A percentile compares a stretch with the other conserved stretches of the same genome.
Evolutionary conservation across 2,797 vertebrate species (phyloP).

Genomic region (Varecia variegata): DNA sequence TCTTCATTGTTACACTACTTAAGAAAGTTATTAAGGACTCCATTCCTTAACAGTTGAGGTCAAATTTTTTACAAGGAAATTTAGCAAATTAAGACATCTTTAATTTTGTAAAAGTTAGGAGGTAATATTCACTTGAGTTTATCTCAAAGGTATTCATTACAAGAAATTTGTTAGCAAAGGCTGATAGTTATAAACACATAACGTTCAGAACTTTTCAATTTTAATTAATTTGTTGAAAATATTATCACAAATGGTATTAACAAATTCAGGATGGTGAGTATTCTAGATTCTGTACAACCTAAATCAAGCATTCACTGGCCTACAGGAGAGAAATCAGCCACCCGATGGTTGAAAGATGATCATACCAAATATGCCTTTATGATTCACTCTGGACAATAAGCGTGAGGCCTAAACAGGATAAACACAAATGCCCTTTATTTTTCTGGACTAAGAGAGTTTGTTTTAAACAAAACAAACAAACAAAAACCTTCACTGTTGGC

Average conservation of each 20-base stretch:
- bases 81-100: neutral
- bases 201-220: neutral
- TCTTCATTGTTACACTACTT: neutral
- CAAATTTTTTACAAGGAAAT: neutral
- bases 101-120: neutral
- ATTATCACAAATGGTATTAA: neutral
- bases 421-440: neutral
- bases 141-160: neutral
- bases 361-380: neutral
- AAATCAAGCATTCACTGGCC: neutral
- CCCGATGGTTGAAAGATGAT: neutral
- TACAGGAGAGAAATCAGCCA: neutral
- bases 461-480: neutral
- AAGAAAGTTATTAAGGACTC: neutral
- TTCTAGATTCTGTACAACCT: neutral
- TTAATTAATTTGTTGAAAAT: neutral
- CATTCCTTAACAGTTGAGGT: neutral
- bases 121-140: neutral
- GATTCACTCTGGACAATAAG: neutral
- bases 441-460: neutral
- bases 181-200: neutral
- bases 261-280: neutral
- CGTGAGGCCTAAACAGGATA: neutral
- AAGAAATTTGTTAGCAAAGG: neutral
- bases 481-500: neutral